These are phyloP conservation scores for Torymus auratus DNA, from an alignment of 2,888 invertebrate genomes.

Conservation along the genomic window DNA sequence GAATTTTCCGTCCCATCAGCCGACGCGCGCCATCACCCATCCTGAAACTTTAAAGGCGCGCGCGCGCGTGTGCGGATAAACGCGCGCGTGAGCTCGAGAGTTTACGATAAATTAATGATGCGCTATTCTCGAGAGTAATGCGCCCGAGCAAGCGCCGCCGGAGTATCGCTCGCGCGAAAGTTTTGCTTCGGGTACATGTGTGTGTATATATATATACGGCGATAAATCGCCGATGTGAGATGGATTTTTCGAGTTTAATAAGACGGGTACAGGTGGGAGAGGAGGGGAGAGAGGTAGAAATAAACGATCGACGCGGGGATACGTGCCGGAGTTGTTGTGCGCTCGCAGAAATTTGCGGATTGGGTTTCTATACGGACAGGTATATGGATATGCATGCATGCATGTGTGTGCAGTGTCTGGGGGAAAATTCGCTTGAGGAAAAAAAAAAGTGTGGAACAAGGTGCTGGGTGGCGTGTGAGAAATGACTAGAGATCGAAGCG, in stretches of 20 bases:
- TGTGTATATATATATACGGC: not conserved
- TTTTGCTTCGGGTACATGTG: no score
- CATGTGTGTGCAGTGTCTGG: no score
- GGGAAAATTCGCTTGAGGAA: not conserved
- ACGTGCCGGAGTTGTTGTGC: not conserved
- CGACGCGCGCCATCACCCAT: slow-evolving; percentile 1
- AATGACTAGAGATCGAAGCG: no score
- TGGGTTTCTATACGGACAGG: slow-evolving; percentile 5
- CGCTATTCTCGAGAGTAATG: slow-evolving; percentile 55
- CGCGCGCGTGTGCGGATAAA: not conserved
- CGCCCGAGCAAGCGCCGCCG: not conserved
- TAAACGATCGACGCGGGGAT: slow-evolving; percentile 38
- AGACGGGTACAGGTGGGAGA: slow-evolving; percentile 5
- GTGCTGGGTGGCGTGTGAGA: not conserved
- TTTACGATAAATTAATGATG: slow-evolving; percentile 55
- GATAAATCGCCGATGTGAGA: slow-evolving; percentile 51
- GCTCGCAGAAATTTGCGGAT: slow-evolving; percentile 24
- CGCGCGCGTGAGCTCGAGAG: slow-evolving; percentile 3
- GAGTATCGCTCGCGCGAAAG: no score
- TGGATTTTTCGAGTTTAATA: slow-evolving; percentile 55
- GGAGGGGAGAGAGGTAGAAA: slow-evolving; percentile 1
- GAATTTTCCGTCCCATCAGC: not conserved
- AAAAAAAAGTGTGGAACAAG: slow-evolving; percentile 20
- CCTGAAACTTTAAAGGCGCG: slow-evolving; percentile 32
- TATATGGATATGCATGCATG: not conserved